These are phyloP conservation scores for Xestoiulus laeticollis DNA, from an alignment of 2,888 invertebrate species.

Conservation along the genomic window DNA sequence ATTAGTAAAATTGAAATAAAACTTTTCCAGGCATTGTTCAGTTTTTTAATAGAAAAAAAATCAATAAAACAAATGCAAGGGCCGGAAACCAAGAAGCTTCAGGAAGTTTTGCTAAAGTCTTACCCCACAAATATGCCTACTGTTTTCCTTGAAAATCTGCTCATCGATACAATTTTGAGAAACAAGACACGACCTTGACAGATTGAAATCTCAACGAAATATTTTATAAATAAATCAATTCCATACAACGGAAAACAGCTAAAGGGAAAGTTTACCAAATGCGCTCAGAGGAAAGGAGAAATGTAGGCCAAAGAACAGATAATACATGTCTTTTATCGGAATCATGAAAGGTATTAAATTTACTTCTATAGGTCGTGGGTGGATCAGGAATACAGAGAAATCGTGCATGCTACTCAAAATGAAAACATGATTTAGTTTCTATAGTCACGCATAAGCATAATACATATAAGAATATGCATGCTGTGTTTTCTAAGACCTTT, in stretches of 20 bases:
- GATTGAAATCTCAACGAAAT: background rate
- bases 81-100: background rate
- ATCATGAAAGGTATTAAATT: background rate
- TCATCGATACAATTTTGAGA: background rate
- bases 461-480: too few relatives aligned
- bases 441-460: background rate
- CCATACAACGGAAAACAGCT: background rate
- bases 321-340: background rate
- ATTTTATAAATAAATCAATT: constrained; percentile 20
- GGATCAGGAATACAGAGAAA: background rate
- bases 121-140: background rate
- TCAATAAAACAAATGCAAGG: background rate
- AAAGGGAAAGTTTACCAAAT: background rate
- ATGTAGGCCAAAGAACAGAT: background rate
- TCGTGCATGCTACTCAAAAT: background rate
- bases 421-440: background rate
- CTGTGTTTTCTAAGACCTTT: too few relatives aligned
- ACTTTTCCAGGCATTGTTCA: background rate
- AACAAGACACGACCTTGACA: background rate
- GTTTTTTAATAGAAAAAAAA: background rate
- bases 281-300: background rate
- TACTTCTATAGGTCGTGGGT: background rate
- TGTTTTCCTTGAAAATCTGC: background rate
- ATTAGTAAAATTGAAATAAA: background rate
- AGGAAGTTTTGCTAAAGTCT: background rate